A percentile compares a stretch with the other conserved stretches of the same genome.
Evolutionary conservation across 2,113 vertebrate genomes (phyloP).

Genomic region (Xenotilapia longispinis): DNA sequence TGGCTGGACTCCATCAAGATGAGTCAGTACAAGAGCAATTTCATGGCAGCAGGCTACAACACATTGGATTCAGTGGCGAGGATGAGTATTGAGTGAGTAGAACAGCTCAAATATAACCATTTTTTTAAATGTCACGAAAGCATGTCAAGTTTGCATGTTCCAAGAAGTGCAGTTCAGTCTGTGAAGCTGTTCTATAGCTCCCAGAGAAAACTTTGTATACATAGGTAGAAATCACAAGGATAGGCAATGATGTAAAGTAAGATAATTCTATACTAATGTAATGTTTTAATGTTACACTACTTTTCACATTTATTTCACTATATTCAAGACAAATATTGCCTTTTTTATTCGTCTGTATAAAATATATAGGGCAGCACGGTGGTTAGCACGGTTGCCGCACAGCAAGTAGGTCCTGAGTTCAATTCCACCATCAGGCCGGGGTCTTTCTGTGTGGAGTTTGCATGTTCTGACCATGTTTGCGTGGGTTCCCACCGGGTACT

Average conservation of each 20-base stretch:
- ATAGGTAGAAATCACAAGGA: background rate
- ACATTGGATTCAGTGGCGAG: slow-evolving; percentile 89
- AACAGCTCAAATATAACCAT: background rate
- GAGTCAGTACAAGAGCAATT: slow-evolving; percentile 95
- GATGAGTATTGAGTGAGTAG: slow-evolving; percentile 95
- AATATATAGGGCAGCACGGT: background rate
- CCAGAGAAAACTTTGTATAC: background rate
- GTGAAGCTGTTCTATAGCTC: background rate
- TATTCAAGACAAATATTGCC: background rate
- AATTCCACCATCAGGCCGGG: background rate
- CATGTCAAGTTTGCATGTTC: background rate
- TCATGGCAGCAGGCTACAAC: slow-evolving; percentile 89
- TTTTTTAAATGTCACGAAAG: background rate
- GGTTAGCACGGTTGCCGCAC: rapidly evolving
- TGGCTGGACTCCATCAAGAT: slow-evolving; percentile 98
- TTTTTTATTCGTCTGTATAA: background rate
- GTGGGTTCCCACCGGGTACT: background rate
- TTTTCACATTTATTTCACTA: background rate
- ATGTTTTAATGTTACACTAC: background rate
- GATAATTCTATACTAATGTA: background rate
- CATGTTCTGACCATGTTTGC: background rate
- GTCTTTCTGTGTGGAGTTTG: background rate
- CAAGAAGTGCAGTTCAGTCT: background rate
- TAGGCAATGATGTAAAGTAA: background rate
- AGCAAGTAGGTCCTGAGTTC: background rate